A percentile compares a stretch with the other conserved stretches of the same genome.
Evolutionary conservation across 1,140 invertebrate genomes (phyloP).

Genomic region (Zaprionus davidi): DNA sequence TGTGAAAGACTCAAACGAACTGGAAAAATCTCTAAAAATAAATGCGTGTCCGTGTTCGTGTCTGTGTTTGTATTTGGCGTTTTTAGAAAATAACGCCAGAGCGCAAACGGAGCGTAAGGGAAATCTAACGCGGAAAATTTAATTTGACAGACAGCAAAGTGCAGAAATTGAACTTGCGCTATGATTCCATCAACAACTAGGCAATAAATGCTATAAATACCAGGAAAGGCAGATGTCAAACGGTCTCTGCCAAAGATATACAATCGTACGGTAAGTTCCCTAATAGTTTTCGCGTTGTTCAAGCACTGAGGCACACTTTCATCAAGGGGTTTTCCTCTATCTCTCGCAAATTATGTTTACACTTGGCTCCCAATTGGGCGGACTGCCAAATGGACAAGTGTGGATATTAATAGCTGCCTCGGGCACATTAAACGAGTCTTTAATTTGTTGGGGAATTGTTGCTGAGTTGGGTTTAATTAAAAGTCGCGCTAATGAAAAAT

Average conservation of each 20-base stretch:
- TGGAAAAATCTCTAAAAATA: conserved; percentile 58
- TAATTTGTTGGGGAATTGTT: conserved; percentile 52
- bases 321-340: background rate
- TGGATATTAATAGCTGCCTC: conserved; percentile 40
- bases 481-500: conserved; percentile 47
- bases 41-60: conserved; percentile 16
- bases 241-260: too few species aligned
- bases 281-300: background rate
- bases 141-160: conserved; percentile 58
- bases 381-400: conserved; percentile 52
- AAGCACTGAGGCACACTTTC: background rate
- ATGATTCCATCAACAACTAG: conserved; percentile 66
- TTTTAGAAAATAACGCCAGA: conserved; percentile 14
- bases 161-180: conserved; percentile 44
- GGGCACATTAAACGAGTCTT: conserved; percentile 40
- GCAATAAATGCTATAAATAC: conserved; percentile 66
- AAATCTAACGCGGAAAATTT: conserved; percentile 51
- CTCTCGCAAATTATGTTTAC: background rate
- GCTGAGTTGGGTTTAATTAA: conserved; percentile 46
- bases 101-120: conserved; percentile 19
- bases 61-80: background rate
- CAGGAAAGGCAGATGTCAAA: background rate
- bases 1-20: conserved; percentile 55
- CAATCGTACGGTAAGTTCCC: too few species aligned
- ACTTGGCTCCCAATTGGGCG: conserved; percentile 32